Percentiles rank a stretch among this genome's conserved stretches.
These are phyloP conservation scores for Engystomops pustulosus DNA, from an alignment of 2,113 vertebrate species.

Conservation along the genomic window DNA sequence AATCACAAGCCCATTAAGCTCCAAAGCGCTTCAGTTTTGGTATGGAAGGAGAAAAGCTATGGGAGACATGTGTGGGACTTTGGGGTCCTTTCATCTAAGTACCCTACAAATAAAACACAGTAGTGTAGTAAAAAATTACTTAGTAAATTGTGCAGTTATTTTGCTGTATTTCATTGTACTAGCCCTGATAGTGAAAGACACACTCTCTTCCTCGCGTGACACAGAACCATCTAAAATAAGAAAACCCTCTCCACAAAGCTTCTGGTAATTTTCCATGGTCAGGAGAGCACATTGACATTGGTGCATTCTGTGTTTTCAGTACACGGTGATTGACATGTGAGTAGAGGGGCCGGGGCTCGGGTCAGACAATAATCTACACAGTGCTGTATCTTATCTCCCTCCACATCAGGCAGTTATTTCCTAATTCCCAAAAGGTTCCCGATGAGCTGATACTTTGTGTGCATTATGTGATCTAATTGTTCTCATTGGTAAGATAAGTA, in stretches of 20 bases:
- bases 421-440: not conserved
- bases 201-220: not conserved
- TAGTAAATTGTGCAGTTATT: no score
- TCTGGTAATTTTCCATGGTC: slow-evolving; percentile 27
- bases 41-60: no score
- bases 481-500: not conserved
- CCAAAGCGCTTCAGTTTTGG: no score
- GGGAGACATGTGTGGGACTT: no score
- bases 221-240: not conserved
- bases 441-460: not conserved
- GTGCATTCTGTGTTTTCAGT: slow-evolving; percentile 6
- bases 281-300: not conserved
- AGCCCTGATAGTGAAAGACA: not conserved
- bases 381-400: not conserved
- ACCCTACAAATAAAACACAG: no score
- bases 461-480: not conserved
- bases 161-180: no score
- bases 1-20: no score
- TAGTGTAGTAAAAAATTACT: no score
- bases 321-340: not conserved
- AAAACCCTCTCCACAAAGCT: not conserved
- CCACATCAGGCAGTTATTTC: not conserved
- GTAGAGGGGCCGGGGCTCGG: not conserved
- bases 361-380: not conserved
- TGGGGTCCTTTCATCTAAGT: no score